These are phyloP conservation scores for Eucriotettix oculatus DNA, from an alignment of 2,888 invertebrate species.

Conservation along the genomic window DNA sequence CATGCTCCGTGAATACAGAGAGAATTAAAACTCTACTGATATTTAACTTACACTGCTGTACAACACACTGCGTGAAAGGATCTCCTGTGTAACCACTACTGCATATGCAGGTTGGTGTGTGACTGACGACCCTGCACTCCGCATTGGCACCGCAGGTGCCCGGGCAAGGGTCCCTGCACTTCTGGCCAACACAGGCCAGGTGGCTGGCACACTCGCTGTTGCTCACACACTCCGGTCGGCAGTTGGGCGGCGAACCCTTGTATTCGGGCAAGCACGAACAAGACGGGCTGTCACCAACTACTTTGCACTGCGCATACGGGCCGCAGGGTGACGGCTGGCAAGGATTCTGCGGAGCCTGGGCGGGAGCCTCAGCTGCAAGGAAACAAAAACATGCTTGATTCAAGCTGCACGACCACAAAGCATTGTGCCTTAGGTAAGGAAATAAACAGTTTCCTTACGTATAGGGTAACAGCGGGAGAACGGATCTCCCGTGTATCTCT, in stretches of 20 bases:
- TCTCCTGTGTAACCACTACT: conserved; percentile 54
- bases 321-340: conserved; percentile 64
- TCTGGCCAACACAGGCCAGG: conserved; percentile 56
- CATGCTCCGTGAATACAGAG: neutral
- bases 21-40: neutral
- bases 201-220: conserved; percentile 57
- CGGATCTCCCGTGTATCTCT: conserved; percentile 39
- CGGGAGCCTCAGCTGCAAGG: neutral
- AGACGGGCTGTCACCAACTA: conserved; percentile 46
- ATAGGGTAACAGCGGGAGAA: conserved; percentile 25
- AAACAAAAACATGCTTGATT: neutral
- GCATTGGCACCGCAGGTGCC: conserved; percentile 58
- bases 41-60: conserved; percentile 6
- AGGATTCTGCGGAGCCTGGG: conserved; percentile 32
- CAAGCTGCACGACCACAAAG: neutral
- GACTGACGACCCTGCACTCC: conserved; percentile 54
- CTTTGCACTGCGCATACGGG: conserved; percentile 57
- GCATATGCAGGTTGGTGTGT: conserved; percentile 62
- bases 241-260: conserved; percentile 54
- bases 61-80: conserved; percentile 37
- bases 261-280: conserved; percentile 57
- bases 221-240: conserved; percentile 60
- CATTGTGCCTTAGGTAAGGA: neutral
- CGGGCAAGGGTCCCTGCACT: conserved; percentile 55
- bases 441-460: conserved; percentile 14